Base-by-base conservation (phyloP, 2,888 invertebrate genomes). In the Liposcelis brunnea region DNA sequence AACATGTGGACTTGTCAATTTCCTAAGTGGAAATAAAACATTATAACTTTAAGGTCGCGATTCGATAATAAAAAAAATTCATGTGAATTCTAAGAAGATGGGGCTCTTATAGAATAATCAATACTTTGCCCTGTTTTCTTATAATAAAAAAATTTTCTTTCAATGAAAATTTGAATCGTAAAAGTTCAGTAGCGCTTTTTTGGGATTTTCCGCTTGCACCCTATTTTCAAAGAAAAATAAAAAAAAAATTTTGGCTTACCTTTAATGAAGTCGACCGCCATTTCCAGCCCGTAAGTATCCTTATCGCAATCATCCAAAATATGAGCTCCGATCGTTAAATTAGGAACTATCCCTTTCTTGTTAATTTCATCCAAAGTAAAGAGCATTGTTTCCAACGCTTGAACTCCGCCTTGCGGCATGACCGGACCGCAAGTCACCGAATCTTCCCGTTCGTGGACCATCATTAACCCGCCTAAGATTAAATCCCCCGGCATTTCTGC, bases 391-490 rank as follows among this genome's bases (percentile, higher is more conserved):
- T 91, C 91, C 51, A 91, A 64, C 0, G 90, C 89, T 56, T 83
- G 83, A 6, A 83, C 75, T 1, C 84, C 82, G 2, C 90, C 91
- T 62, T 91, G 90, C 0, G 89, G 87, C 91, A 91, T 91, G 42
- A 93, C 82, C 1, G 84, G 85, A 0, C 91, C 91, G 58, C 91
- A 93, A 2, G 82, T 85, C 58, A 81, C 74, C 42, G 75, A 75
- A 54, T 91, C 90, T 53, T 85, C 83, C 26, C 91, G 67, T 56
- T 90, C 89, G 60, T 93, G 91, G 1, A 93, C 80, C 85, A 91
- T 93, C 85, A 91, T 91, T 38, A 93, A 66, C 1, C 90, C 91
- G 8, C 91, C 91, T 2, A 93, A 68, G 11, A 89, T 74, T 36
- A 93, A 68, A 58, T 91, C 83, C 0, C 91, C 91, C 58, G 86